phyloP scores from a whole-genome alignment of 2,888 invertebrate genomes.

The Hypselothyrea guttata region DNA sequence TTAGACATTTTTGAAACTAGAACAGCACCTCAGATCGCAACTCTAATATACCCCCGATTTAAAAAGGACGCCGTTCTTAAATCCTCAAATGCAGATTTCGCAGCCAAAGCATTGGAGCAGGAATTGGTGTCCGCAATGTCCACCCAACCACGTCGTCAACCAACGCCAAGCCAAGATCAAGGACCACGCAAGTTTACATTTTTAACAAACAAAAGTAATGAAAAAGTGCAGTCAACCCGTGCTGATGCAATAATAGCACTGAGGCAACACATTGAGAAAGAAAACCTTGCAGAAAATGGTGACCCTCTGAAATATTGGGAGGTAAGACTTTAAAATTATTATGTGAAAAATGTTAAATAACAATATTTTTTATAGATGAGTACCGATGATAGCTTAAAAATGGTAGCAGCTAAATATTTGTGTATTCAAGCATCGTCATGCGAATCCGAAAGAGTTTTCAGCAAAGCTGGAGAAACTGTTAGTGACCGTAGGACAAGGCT shows the following conservation, averaged over 20 bases:
- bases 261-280: slow-evolving; percentile 3
- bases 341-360: slow-evolving; percentile 11
- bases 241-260: slow-evolving; percentile 7
- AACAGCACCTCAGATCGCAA: slow-evolving; percentile 8
- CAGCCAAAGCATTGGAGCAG: slow-evolving; percentile 22
- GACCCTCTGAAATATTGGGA: slow-evolving; percentile 11
- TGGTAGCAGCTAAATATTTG: not conserved
- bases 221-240: slow-evolving; percentile 7
- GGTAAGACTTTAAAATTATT: slow-evolving; percentile 12
- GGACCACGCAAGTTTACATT: not conserved
- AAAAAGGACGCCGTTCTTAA: slow-evolving; percentile 14
- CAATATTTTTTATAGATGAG: slow-evolving; percentile 13
- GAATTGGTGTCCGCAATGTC: slow-evolving; percentile 8
- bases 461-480: slow-evolving; percentile 21
- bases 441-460: slow-evolving; percentile 7
- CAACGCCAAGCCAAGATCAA: not conserved
- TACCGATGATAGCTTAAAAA: slow-evolving; percentile 1
- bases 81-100: slow-evolving; percentile 12
- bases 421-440: slow-evolving; percentile 4
- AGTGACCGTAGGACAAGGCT: slow-evolving; percentile 8
- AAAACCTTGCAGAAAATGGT: slow-evolving; percentile 1
- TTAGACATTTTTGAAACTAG: not conserved
- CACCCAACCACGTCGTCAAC: slow-evolving; percentile 5
- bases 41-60: slow-evolving; percentile 14
- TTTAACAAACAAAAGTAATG: not conserved